Evolutionary conservation across 2,888 invertebrate species (phyloP), one percentile per base, ranked within the genome.

Genomic region (Epistrophella euchroma): DNA sequence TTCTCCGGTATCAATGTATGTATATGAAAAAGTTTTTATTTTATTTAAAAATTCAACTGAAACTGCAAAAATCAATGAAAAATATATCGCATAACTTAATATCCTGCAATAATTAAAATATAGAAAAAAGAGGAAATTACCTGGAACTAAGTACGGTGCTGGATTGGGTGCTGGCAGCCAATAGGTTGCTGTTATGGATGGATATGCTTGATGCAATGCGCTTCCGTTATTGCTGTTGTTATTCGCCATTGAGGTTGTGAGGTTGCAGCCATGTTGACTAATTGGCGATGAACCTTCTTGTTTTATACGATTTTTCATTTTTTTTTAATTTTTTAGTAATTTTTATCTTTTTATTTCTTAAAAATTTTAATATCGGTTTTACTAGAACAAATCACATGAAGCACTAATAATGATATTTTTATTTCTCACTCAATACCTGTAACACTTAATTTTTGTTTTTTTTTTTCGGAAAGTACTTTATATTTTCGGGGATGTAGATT

Each of bases 131-230:
- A 89, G 89, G 90, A 91, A 91, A 91, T 91, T 95, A 97, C 97
- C 97, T 96, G 97, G 97, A 93, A 96, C 94, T 92, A 96, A 95
- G 93, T 97, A 96, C 90, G 96, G 96, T 91, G 95, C 95, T 90
- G 96, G 95, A 93, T 95, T 95, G 88, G 96, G 95, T 90, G 96
- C 95, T 88, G 96, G 96, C 91, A 96, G 95, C 96, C 96, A 97
- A 93, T 97, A 96, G 91, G 96, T 96, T 92, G 96, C 95, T 93
- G 95, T 96, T 94, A 96, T 96, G 90, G 96, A 94, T 92, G 96
- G 96, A 94, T 97, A 97, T 89, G 89, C 88, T 71, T 66, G 77
- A 40, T 87, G 82, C 32, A 87, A 52, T 55, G 56, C 19, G n/a
- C 19, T 56, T 15, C 35, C 35, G 10, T 47, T 47, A 17, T 60